These are phyloP conservation scores for Plodia interpunctella DNA, from an alignment of 1,140 invertebrate species.

Conservation along the genomic window DNA sequence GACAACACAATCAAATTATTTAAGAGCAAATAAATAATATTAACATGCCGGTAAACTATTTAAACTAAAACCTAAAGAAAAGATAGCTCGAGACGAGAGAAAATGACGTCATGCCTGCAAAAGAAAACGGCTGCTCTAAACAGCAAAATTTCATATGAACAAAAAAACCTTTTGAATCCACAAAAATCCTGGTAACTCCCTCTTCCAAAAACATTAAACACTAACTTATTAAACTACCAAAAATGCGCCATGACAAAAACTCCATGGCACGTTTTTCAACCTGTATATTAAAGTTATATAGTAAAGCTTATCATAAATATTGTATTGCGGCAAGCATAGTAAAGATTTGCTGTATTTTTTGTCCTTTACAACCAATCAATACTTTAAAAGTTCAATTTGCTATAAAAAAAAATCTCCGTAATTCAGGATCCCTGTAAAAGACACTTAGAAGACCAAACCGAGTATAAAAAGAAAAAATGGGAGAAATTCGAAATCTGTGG, in stretches of 20 bases:
- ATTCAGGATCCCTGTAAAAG: slow-evolving; percentile 40
- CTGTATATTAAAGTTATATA: neutral
- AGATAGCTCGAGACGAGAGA: slow-evolving; percentile 12
- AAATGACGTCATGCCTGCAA: slow-evolving; percentile 23
- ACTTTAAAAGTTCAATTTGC: neutral
- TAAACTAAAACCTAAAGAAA: slow-evolving; percentile 20
- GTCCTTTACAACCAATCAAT: slow-evolving; percentile 18
- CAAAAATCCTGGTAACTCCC: slow-evolving; percentile 64
- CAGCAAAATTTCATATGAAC: slow-evolving; percentile 50
- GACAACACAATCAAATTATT: slow-evolving; percentile 32
- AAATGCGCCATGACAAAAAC: slow-evolving; percentile 25
- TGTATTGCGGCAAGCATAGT: slow-evolving; percentile 23
- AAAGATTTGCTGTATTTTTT: slow-evolving; percentile 6
- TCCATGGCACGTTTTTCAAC: slow-evolving; percentile 19
- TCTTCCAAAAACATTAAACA: slow-evolving; percentile 33
- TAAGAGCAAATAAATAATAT: slow-evolving; percentile 17
- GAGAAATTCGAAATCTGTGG: slow-evolving; percentile 14
- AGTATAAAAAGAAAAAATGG: slow-evolving; percentile 19
- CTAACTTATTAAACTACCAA: slow-evolving; percentile 32
- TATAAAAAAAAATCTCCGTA: slow-evolving; percentile 2
- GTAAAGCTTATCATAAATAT: slow-evolving; percentile 28
- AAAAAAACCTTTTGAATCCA: slow-evolving; percentile 24
- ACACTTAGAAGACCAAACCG: slow-evolving; percentile 2
- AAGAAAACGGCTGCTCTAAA: slow-evolving; percentile 37
- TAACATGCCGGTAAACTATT: slow-evolving; percentile 8